A percentile compares a stretch with the other conserved stretches of the same genome.
These are phyloP conservation scores for Embiotoca jacksoni DNA, from an alignment of 2,113 vertebrate species.

Conservation along the genomic window DNA sequence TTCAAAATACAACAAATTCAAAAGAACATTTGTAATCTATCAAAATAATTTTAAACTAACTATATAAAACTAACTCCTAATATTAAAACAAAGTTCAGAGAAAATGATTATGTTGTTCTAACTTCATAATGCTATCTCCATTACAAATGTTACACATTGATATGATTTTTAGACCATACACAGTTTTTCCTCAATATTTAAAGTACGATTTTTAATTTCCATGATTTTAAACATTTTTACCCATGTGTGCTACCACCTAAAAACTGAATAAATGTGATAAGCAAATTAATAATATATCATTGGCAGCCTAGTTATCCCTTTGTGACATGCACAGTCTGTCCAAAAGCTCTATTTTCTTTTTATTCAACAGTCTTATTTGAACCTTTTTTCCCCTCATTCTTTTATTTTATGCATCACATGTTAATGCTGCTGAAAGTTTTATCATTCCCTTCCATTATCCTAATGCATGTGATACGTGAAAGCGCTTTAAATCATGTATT, in stretches of 20 bases:
- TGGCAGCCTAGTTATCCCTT: conserved; percentile 55
- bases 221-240: conserved; percentile 14
- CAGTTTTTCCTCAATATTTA: background rate
- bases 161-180: background rate
- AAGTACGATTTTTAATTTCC: background rate
- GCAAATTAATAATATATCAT: conserved; percentile 77
- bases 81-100: no score
- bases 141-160: background rate
- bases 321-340: conserved; percentile 67
- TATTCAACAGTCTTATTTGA: conserved; percentile 63
- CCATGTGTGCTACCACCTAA: conserved; percentile 23
- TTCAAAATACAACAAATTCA: no score
- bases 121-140: background rate
- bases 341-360: conserved; percentile 57
- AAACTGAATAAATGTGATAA: conserved; percentile 66
- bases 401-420: conserved; percentile 84
- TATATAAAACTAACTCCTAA: no score
- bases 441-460: conserved; percentile 81
- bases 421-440: conserved; percentile 85
- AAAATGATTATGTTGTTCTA: background rate
- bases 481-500: conserved; percentile 85
- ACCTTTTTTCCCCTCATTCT: conserved; percentile 57
- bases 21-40: no score
- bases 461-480: conserved; percentile 80
- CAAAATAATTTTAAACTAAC: no score